phyloP scores from a whole-genome alignment of 2,113 vertebrate species.

The Tragulus kanchil region DNA sequence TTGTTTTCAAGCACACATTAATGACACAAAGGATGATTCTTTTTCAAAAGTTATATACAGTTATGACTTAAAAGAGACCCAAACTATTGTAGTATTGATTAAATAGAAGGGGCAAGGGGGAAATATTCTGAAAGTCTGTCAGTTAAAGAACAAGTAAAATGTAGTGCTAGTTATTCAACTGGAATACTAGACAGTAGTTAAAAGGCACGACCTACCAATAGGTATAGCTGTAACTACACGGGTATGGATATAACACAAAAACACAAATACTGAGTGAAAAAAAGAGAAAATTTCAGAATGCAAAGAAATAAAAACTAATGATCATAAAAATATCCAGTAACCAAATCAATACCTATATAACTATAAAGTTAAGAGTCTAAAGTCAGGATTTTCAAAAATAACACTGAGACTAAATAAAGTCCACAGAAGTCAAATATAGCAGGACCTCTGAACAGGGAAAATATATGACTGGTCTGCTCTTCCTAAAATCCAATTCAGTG shows the following conservation, averaged over 20 bases:
- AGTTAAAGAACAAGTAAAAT: background rate
- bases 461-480: background rate
- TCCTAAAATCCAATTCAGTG: background rate
- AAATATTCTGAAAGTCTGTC: slow-evolving; percentile 2
- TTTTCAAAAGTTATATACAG: background rate
- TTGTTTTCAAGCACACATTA: background rate
- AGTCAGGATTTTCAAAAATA: slow-evolving; percentile 17
- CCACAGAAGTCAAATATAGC: background rate
- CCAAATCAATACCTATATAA: background rate
- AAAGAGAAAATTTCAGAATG: background rate
- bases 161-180: background rate
- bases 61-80: background rate
- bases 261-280: background rate
- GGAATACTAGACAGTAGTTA: slow-evolving; percentile 42
- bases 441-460: background rate
- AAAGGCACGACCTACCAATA: background rate
- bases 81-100: background rate
- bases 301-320: background rate
- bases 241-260: background rate
- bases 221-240: background rate
- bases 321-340: background rate
- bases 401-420: slow-evolving; percentile 14
- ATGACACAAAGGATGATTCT: slow-evolving; percentile 1
- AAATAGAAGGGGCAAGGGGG: background rate
- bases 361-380: background rate